Base-by-base conservation (phyloP, 2,888 invertebrate species). In the Conchocele bisecta region DNA sequence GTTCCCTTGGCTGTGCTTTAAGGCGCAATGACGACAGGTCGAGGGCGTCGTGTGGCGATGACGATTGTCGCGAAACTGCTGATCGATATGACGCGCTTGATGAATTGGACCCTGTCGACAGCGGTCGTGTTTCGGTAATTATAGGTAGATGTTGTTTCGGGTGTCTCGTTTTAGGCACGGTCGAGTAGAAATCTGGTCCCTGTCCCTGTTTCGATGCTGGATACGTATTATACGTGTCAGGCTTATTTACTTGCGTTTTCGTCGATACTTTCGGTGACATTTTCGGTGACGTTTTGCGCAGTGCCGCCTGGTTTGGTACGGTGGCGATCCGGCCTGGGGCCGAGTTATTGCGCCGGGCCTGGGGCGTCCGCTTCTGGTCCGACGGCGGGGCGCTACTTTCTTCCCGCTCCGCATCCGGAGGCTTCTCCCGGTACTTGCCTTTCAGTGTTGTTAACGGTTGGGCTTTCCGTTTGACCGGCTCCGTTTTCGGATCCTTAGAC, bases 391-490 rank as follows among this genome's bases (percentile, higher is more conserved):
- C 54, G 20, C 67, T 54, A 29, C 68, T 65, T 4, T 76, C 60
- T 35, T 76, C 74, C 0, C 69, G 57, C 0, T 67, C 48, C 9
- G 75, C 73, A 31, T 77, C 80, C 7, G 83, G 67, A 2, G 86
- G 82, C 33, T 76, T 70, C 3, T 73, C 60, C 28, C 46, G 31
- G 48, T 71, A 65, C 68, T 75, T 81, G 0, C 81, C 80, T 59
- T 86, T 88, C 11, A 88, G 60, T 7, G 87, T 86, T 15, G 88
- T 88, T 5, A 88, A 82, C 1, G 88, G 88, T 50, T 88, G 88
- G 11, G 84, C 81, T 74, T 88, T 88, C 17, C 88, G 69, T 5
- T 83, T 68, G 2, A 75, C 67, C 4, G 83, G 78, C 0, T 69
- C 67, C 7, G 67, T 60, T 56, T 70, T 75, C 15, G 41, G 35